Evolutionary conservation across 2,888 invertebrate species (phyloP).

Genomic region (Emesis castigata): DNA sequence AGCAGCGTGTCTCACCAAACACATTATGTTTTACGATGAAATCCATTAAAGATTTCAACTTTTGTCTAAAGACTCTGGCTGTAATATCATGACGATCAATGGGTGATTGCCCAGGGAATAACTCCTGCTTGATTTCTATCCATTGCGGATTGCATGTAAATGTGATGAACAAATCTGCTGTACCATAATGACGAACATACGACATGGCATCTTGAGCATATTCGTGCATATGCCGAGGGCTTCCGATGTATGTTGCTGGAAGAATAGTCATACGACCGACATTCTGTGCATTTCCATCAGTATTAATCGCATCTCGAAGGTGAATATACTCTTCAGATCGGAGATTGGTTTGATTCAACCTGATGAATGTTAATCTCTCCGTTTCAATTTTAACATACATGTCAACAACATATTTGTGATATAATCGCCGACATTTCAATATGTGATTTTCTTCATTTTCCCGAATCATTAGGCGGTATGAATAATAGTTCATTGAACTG

Average conservation of each 20-base stretch:
- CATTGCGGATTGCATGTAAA: no score
- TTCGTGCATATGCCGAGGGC: no score
- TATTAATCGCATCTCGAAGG: conserved; percentile 64
- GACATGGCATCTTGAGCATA: no score
- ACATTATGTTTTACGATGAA: no score
- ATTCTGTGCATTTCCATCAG: conserved; percentile 47
- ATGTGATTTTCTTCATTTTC: conserved; percentile 60
- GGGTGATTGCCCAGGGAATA: no score
- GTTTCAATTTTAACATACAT: conserved; percentile 59
- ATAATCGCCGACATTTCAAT: conserved; percentile 59
- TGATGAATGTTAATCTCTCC: conserved; percentile 40
- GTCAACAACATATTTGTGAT: conserved; percentile 58
- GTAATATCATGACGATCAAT: no score
- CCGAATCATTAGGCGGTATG: conserved; percentile 66
- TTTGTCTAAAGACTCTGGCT: no score
- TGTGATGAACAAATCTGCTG: no score
- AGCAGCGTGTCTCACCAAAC: no score
- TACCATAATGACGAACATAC: no score
- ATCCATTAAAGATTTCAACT: no score
- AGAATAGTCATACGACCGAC: conserved; percentile 47
- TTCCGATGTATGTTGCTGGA: background rate
- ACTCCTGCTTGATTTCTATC: no score
- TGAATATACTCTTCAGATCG: conserved; percentile 68
- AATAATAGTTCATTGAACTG: conserved; percentile 64
- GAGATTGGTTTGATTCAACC: conserved; percentile 59